Base-by-base conservation (phyloP, 1,140 invertebrate genomes). In the Anthonomus grandis region DNA sequence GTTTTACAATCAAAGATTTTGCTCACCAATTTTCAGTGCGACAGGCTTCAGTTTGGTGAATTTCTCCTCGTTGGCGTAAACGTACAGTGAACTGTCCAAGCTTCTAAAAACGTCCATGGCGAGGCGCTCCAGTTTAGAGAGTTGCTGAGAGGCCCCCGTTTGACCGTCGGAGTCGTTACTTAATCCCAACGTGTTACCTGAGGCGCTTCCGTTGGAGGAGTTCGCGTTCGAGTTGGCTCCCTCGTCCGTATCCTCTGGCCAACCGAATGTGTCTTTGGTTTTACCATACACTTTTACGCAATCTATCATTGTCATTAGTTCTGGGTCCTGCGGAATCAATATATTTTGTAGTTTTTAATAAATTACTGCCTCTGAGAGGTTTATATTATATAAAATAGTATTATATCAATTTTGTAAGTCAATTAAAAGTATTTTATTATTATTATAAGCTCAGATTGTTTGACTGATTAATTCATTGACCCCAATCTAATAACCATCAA, bases 241-340 rank as follows among this genome's bases (percentile, higher is more conserved):
- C 58, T 97, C 94, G 67, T 97, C 94, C 10, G 81, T 84, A 69
- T 97, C 95, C 74, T 98, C 95, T 0, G 95, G 94, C 95, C 95
- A 98, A 36, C 93, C 94, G 75, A 98, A 96, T 0, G 86, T 79
- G 71, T 97, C 95, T 77, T 97, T 98, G 2, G 91, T 92, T 76
- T 97, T 96, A 2, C 93, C 93, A 73, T 97, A 92, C 15, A 59
- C 80, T 84, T 59, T 36, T 19, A 82, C 74, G 83, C 76, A 57
- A 22, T 63, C 61, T 10, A 63, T 53, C 57, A 64, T 62, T n/a
- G 59, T 66, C 36, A 66, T 55, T 9, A 55, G 55, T 34, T 62
- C 66, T 57, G 56, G 48, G 48, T 62, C 57, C 49, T 55, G 24
- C 1, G 24, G 37, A 48, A 5, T 27, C 10, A 42, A 42, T 18